Evolutionary conservation across 2,797 vertebrate genomes (phyloP), one percentile per base, ranked within the genome.

Genomic region (Orientallactaga sibirica): DNA sequence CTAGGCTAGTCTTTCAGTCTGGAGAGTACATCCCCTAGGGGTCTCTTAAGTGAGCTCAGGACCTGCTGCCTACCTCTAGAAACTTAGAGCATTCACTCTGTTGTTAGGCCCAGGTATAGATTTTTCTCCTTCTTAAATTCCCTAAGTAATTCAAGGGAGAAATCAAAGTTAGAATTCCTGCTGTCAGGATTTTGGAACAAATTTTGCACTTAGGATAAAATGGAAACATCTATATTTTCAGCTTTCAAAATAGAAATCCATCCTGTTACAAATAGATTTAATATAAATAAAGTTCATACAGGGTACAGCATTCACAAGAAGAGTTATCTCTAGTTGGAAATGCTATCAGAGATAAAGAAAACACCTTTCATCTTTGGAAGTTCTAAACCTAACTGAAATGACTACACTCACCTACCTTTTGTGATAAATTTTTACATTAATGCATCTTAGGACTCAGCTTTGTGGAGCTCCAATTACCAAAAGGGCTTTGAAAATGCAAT

Each of bases 371-470:
- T 64, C 94, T 70, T 76, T 92, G 77, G 61, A 90, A 86, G 66
- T 94, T 91, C 48, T 25, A 85, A 85, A 55, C 70, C 83, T 78
- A 97, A 94, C 70, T 77, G 71, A 95, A 96, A 92, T 7, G 3
- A 93, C 84, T 77, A 11, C 62, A 89, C 62, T 86, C 82, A 88
- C 61, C 80, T 88, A 93, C 94, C 90, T 94, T 97, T 96, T 88
- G 94, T 68, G 62, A 76, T 92, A 90, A 78, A 95, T 96, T 97
- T 97, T 96, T 93, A 97, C 88, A 87, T 95, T 95, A 97, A 97
- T 85, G 95, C 96, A 67, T 14, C 86, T 91, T 91, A 52, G 93
- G 94, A 96, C 48, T 78, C 92, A 86, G 91, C 58, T 95, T 95
- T 27, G 25, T 87, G 33, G 84, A 84, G 71, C 74, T 92, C 80